Conservation (phyloP, 2,797 vertebrate genomes). For the Crotalus adamanteus region DNA sequence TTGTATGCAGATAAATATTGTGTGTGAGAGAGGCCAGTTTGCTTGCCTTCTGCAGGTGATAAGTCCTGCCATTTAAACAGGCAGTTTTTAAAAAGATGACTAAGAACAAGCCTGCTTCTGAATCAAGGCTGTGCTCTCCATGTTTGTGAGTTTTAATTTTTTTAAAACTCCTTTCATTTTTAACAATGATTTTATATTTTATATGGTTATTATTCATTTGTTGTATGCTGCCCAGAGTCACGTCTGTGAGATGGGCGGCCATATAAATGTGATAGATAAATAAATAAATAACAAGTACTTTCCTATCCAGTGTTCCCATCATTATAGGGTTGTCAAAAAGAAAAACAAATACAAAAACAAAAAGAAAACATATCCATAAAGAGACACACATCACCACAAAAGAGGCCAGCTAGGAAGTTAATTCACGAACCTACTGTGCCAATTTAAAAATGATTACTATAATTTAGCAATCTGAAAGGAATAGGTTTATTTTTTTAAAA, state of each 20-base stretch:
- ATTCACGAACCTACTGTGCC: neutral
- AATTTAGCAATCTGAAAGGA: neutral
- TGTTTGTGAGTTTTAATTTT: neutral
- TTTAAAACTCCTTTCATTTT: neutral
- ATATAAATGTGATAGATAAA: neutral
- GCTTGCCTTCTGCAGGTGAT: neutral
- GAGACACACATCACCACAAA: neutral
- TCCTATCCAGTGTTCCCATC: neutral
- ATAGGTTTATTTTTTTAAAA: neutral
- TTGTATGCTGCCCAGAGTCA: neutral
- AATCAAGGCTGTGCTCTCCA: neutral
- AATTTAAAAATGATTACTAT: neutral
- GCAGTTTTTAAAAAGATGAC: neutral
- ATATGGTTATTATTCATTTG: neutral
- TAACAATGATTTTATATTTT: neutral
- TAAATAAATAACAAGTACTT: neutral
- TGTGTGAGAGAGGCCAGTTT: neutral
- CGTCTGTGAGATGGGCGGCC: neutral
- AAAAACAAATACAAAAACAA: neutral
- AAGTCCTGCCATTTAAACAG: neutral
- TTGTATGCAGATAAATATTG: neutral
- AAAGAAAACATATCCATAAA: neutral
- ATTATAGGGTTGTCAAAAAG: neutral
- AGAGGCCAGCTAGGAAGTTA: neutral
- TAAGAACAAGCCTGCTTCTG: neutral